Percentiles rank a stretch among this genome's conserved stretches.
phyloP scores from a whole-genome alignment of 2,113 vertebrate species.

The Vombatus ursinus region DNA sequence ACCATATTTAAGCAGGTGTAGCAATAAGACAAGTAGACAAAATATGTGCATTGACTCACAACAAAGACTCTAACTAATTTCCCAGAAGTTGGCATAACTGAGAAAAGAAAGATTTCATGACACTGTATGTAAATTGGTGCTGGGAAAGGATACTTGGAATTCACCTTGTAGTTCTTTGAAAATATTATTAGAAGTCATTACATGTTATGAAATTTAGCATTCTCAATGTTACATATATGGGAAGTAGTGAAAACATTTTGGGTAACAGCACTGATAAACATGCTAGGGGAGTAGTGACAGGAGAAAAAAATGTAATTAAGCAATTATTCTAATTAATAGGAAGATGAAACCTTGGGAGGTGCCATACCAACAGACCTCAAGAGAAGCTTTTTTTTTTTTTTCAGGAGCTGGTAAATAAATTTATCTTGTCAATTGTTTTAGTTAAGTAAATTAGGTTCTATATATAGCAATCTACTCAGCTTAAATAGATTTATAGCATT shows the following conservation, averaged over 20 bases:
- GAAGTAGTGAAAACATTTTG: slow-evolving; percentile 54
- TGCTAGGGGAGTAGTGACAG: neutral
- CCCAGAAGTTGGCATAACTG: slow-evolving; percentile 37
- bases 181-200: slow-evolving; percentile 41
- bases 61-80: slow-evolving; percentile 11
- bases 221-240: slow-evolving; percentile 43
- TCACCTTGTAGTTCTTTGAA: slow-evolving; percentile 46
- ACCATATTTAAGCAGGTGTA: slow-evolving; percentile 39
- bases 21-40: slow-evolving; percentile 34
- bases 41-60: neutral
- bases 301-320: neutral
- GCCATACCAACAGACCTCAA: neutral
- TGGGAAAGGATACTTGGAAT: slow-evolving; percentile 65
- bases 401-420: neutral
- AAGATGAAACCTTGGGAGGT: slow-evolving; percentile 2
- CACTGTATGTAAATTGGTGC: slow-evolving; percentile 57
- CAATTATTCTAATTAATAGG: slow-evolving; percentile 29
- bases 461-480: neutral
- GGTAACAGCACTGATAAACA: slow-evolving; percentile 32
- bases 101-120: slow-evolving; percentile 43
- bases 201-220: slow-evolving; percentile 67
- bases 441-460: neutral
- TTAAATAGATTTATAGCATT: neutral
- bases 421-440: neutral
- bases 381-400: neutral